Conservation (phyloP, 2,888 invertebrate species). For the Lepidochitona cinerea region DNA sequence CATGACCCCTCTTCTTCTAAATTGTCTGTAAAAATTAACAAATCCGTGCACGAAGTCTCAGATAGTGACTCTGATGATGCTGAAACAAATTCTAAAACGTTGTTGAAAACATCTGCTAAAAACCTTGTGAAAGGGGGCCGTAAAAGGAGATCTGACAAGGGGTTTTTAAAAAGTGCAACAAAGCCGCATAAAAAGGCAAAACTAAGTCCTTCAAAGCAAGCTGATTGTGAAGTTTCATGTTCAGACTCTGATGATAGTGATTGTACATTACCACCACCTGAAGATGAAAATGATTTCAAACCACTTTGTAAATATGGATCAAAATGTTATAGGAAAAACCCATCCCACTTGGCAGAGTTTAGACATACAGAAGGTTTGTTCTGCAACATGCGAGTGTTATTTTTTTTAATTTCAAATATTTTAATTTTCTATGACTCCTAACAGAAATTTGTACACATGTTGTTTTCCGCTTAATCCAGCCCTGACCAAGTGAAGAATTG, state of each 20-base stretch:
- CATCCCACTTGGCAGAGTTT: constrained; percentile 86
- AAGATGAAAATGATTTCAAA: constrained; percentile 16
- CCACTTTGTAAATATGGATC: constrained; percentile 80
- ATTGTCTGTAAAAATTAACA: background rate
- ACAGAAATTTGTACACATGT: too few species aligned
- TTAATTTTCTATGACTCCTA: too few species aligned
- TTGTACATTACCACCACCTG: too few species aligned
- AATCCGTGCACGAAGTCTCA: constrained; percentile 24
- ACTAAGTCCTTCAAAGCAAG: background rate
- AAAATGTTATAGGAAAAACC: constrained; percentile 87
- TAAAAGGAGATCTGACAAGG: too few species aligned
- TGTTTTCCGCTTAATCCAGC: too few species aligned
- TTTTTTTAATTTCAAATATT: too few species aligned
- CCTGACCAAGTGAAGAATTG: too few species aligned
- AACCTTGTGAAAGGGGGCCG: too few species aligned
- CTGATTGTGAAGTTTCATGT: background rate
- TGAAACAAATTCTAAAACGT: too few species aligned
- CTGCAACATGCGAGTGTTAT: too few species aligned
- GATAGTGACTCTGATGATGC: constrained; percentile 41
- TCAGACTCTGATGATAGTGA: background rate
- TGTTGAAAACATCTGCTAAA: too few species aligned
- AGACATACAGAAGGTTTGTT: constrained; percentile 77
- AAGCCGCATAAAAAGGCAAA: background rate
- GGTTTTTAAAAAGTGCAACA: too few species aligned
- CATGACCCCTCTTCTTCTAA: background rate